These are phyloP conservation scores for Thecophora atra DNA, from an alignment of 2,888 invertebrate species.

Conservation along the genomic window DNA sequence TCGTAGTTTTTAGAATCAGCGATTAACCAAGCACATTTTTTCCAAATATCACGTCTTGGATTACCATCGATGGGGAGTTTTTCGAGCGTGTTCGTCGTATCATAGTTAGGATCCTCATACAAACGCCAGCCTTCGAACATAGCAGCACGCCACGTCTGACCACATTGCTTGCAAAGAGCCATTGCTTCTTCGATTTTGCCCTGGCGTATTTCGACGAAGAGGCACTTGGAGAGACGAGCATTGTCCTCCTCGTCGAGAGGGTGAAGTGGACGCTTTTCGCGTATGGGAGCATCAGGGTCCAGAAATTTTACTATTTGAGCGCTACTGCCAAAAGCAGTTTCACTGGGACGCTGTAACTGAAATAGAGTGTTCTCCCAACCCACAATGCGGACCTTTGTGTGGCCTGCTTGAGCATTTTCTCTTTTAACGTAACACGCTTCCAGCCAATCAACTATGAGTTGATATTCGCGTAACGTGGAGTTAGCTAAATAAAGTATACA, in stretches of 20 bases:
- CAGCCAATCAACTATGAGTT: conserved; percentile 92
- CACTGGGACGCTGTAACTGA: conserved; percentile 71
- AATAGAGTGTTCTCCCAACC: conserved; percentile 94
- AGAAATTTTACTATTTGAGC: conserved; percentile 74
- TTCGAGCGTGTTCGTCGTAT: conserved; percentile 60
- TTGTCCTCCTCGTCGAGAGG: conserved; percentile 89
- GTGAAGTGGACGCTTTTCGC: conserved; percentile 82
- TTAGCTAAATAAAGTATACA: conserved; percentile 59
- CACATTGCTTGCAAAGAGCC: conserved; percentile 82
- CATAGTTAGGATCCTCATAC: conserved; percentile 85
- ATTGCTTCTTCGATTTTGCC: conserved; percentile 88
- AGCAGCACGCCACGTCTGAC: conserved; percentile 92
- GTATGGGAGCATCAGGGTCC: conserved; percentile 90
- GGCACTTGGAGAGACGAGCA: conserved; percentile 68
- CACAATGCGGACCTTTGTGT: conserved; percentile 83
- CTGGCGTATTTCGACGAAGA: conserved; percentile 81
- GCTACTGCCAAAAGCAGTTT: conserved; percentile 70
- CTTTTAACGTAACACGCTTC: conserved; percentile 80
- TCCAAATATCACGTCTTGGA: conserved; percentile 82
- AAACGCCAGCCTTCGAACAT: conserved; percentile 90
- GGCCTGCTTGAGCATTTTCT: conserved; percentile 69
- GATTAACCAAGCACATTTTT: conserved; percentile 76
- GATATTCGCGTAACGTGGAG: conserved; percentile 74
- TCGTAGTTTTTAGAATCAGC: conserved; percentile 68
- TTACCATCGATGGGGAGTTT: conserved; percentile 79